Base-by-base conservation (phyloP, 2,888 invertebrate species). In the Blastobasis lacticolella region DNA sequence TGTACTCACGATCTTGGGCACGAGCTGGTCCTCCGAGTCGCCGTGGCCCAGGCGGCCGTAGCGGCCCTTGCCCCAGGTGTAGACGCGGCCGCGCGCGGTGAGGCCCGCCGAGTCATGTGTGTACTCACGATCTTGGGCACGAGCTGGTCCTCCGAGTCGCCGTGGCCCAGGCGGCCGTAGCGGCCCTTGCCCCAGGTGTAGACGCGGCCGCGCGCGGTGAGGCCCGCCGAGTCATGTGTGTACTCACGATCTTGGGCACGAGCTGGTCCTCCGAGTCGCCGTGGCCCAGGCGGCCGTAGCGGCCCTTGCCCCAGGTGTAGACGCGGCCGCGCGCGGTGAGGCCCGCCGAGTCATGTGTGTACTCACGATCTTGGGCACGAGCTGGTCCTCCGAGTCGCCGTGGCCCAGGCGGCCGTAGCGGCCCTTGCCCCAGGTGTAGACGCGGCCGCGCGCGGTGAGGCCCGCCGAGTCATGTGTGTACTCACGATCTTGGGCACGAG, bases 111-210 rank as follows among this genome's bases (percentile, higher is more conserved):
- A 97, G 77, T 98, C n/a, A n/a, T n/a, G n/a, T n/a, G n/a, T n/a
- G n/a, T n/a, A 5, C 54, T 52, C 44, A 94, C 97, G 76, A 96
- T 81, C 81, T 97, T 97, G 2, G 98, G 98, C 57, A 94, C 92
- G 4, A 95, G 89, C 69, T 97, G 97, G 80, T 98, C 98, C 73
- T 98, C 97, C 45, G 96, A 96, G 74, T 97, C 97, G 0, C 97
- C 97, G 71, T 98, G 98, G 0, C 98, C 98, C 37, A 98, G 89
- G 0, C 98, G 90, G 0, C 98, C 98, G 73, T 98, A 98, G 6
- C 98, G 90, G 0, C 98, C 98, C 86, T 98, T 98, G 52, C 98
- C 98, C 98, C 98, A 98, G 0, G 97, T 97, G 71, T 94, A 95
- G 10, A 98, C 90, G 63, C 97, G 95, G 0, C 98, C 97, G 9